Base-by-base conservation (phyloP, 1,140 invertebrate species). In the Orchestia grillus region DNA sequence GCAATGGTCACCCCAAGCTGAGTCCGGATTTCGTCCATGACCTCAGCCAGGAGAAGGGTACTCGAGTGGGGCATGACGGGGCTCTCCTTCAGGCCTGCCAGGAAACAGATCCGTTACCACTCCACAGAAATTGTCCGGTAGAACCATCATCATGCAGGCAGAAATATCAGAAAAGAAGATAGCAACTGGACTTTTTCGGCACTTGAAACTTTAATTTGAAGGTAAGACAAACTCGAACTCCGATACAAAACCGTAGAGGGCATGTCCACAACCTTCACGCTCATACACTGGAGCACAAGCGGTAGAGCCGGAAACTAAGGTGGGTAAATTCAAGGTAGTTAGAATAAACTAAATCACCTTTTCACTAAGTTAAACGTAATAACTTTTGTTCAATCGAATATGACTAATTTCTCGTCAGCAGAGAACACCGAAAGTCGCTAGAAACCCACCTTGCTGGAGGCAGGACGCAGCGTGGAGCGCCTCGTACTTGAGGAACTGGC, bases 401-500 rank as follows among this genome's bases (percentile, higher is more conserved):
- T 53, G 47, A 8, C 19, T 53, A 8, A 53, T 53, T 53, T 53
- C 47, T 53, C 47, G 19, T 53, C 47, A 53, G 47, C 47, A 53
- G 47, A 53, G 47, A 53, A 53, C 6, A 53, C 6, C 47, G 19
- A 53, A 53, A 8, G 6, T 53, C 19, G 47, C 19, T 53, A 53
- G 47, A 53, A 53, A 53, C 92, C 11, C 40, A 94, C 92, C 92
- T 94, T 94, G 41, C 43, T 47, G 1, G 43, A 94, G 44, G 44
- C 92, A 94, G 11, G 43, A 44, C 3, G 92, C 43, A 19, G 44
- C 44, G 92, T 94, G 92, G 28, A n/a, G 8, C 11, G 92, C 92
- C 36, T 94, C 43, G 36, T 94, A 94, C 92, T 94, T 94, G 6
- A 94, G 92, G 44, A 45, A 45, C 92, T 94, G 92, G 92, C 92